Evolutionary conservation across 2,888 invertebrate species (phyloP), one percentile per base, ranked within the genome.

Genomic region (Tupiocoris notatus): DNA sequence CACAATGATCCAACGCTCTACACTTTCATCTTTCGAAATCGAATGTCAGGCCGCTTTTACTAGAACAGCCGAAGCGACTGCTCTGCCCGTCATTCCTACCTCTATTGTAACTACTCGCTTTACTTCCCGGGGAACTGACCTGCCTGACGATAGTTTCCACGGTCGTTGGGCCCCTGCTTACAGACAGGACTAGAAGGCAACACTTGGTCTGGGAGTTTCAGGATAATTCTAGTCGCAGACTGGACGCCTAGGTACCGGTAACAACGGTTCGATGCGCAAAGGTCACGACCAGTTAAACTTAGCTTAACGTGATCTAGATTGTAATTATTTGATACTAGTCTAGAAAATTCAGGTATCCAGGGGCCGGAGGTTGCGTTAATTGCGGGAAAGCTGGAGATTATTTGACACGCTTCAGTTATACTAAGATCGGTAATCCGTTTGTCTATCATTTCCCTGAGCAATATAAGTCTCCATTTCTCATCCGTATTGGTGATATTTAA

Each of bases 11-110:
- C 1, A 18, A 21, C 56, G 57, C 1, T 22, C 20, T 67, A 56
- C 67, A 67, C 67, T 67, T 67, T 67, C 67, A 67, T 67, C 67
- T 67, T 54, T 67, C 23, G 67, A 67, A 67, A 57, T 67, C 67
- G 67, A 67, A 67, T 57, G 67, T 67, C 67, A 20, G 56, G 67
- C 20, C 67, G 56, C 67, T 67, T 67, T 67, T 67, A 67, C 65
- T 65, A 39, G 6, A 12, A 12, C 39, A 39, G 39, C 39, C 39
- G 12, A 39, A 12, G 39, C 39, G 39, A 39, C 39, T 39, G 39
- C 39, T 39, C 39, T 66, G 21, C 39, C 56, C 9, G 56, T 22
- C 56, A 54, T 56, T 56, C 57, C 56, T 54, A 18, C 17, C 56
- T 56, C 20, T 67, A 22, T 39, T 67, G 20, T 22, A 16, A 17